Percentiles rank a stretch among this genome's conserved stretches.
Evolutionary conservation across 92 coral and sea anemone genomes (phyloP).

Genomic region (Parazoanthus swiftii): DNA sequence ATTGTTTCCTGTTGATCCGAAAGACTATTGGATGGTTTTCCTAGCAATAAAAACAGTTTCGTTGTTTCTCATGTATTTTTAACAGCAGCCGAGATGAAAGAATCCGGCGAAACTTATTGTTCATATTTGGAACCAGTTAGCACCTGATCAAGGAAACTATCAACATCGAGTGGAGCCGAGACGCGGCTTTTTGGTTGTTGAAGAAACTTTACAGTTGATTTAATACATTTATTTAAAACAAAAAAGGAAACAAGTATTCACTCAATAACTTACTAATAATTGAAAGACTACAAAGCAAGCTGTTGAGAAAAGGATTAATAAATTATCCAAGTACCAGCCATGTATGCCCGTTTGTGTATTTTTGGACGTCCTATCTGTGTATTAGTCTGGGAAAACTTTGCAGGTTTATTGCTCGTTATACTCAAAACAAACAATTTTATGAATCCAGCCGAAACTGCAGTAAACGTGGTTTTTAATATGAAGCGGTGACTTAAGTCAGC

Average conservation of each 20-base stretch:
- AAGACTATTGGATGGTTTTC: neutral
- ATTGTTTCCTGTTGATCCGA: neutral
- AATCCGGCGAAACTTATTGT: neutral
- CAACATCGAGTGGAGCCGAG: neutral
- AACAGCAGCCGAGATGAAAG: neutral
- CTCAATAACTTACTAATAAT: neutral
- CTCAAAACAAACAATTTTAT: slow-evolving; percentile 13
- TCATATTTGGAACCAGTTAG: slow-evolving; percentile 1
- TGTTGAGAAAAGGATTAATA: neutral
- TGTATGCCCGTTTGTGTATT: neutral
- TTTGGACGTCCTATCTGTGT: neutral
- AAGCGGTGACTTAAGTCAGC: neutral
- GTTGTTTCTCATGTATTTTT: neutral
- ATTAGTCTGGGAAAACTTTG: neutral
- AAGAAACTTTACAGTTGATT: neutral
- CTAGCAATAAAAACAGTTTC: neutral
- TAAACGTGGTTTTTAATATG: slow-evolving; percentile 25
- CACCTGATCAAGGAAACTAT: neutral
- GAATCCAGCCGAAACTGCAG: neutral
- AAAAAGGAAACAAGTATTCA: neutral
- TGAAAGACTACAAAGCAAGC: too few species aligned
- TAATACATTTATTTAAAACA: neutral
- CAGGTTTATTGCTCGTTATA: slow-evolving; percentile 9
- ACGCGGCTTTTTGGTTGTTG: neutral
- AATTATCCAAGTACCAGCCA: neutral